Percentiles rank a stretch among this genome's conserved stretches.
phyloP scores from a whole-genome alignment of 2,888 invertebrate species.

The Galeopsomyia nigrocyanea region DNA sequence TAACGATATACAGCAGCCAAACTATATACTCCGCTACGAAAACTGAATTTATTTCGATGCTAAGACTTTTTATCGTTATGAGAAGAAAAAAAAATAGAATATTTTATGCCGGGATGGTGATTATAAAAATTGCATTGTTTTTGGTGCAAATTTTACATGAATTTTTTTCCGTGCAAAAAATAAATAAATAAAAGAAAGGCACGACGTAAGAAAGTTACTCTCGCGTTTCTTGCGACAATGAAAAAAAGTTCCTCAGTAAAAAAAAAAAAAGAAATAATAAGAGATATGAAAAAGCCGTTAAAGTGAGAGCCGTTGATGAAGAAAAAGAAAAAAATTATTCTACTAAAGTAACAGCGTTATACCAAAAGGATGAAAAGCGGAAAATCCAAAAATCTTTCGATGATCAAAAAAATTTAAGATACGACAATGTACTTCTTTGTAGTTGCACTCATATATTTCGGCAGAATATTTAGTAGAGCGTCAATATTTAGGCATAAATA shows the following conservation, averaged over 20 bases:
- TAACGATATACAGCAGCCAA: neutral
- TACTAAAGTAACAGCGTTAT: constrained; percentile 46
- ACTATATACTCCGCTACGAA: too few species aligned
- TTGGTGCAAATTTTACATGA: constrained; percentile 12
- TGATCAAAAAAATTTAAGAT: constrained; percentile 18
- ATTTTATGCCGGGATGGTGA: too few species aligned
- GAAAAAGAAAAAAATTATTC: constrained; percentile 39
- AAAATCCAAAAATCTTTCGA: constrained; percentile 37
- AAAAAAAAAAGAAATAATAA: constrained; percentile 27
- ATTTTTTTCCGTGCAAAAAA: constrained; percentile 26
- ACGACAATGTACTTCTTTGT: constrained; percentile 41
- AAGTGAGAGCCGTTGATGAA: constrained; percentile 45
- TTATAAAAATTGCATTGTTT: constrained; percentile 13
- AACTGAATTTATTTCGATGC: too few species aligned
- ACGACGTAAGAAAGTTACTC: constrained; percentile 49
- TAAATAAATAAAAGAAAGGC: constrained; percentile 12
- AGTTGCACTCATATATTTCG: constrained; percentile 45
- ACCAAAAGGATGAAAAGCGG: constrained; percentile 31
- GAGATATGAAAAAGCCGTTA: constrained; percentile 44
- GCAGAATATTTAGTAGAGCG: constrained; percentile 43
- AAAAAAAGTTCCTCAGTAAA: constrained; percentile 46
- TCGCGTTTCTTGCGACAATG: constrained; percentile 46
- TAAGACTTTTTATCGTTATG: too few species aligned
- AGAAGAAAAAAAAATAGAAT: too few species aligned
- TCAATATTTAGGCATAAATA: constrained; percentile 40